Conservation (phyloP, 1,140 invertebrate species). For the Pinna nobilis region DNA sequence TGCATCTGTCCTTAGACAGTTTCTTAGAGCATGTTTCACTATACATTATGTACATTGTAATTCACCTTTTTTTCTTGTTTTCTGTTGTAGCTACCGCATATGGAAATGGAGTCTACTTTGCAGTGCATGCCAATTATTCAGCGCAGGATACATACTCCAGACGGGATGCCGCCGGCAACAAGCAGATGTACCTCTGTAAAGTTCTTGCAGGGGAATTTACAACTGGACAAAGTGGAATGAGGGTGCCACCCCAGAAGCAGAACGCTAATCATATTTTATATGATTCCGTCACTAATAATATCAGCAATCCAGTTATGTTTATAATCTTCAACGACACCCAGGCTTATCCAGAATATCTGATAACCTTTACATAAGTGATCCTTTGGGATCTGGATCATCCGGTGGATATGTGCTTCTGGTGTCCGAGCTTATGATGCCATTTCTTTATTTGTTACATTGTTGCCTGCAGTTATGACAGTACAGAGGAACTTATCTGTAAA, state of each 20-base stretch:
- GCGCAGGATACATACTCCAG: slow-evolving; percentile 37
- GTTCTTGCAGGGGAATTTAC: slow-evolving; percentile 55
- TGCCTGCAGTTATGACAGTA: too few species aligned
- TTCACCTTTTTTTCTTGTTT: background rate
- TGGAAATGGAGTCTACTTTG: slow-evolving; percentile 63
- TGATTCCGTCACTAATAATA: slow-evolving; percentile 55
- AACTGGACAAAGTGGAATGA: slow-evolving; percentile 33
- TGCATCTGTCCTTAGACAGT: background rate
- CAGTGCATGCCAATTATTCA: slow-evolving; percentile 50
- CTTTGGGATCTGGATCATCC: too few species aligned
- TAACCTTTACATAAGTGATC: slow-evolving; percentile 41
- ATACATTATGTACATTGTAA: background rate
- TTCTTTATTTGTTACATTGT: too few species aligned
- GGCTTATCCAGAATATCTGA: slow-evolving; percentile 64
- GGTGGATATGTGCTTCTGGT: too few species aligned
- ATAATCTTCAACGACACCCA: slow-evolving; percentile 65
- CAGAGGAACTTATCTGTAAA: too few species aligned
- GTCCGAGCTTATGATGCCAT: too few species aligned
- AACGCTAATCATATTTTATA: slow-evolving; percentile 29
- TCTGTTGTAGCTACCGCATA: slow-evolving; percentile 42
- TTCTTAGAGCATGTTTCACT: background rate
- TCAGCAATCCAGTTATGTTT: slow-evolving; percentile 46
- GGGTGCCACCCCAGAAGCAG: slow-evolving; percentile 46
- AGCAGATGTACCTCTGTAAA: slow-evolving; percentile 49
- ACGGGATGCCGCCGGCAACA: slow-evolving; percentile 37